Percentiles rank a stretch among this genome's conserved stretches.
phyloP scores from a whole-genome alignment of 2,113 vertebrate genomes.

The Bubo scandiacus region DNA sequence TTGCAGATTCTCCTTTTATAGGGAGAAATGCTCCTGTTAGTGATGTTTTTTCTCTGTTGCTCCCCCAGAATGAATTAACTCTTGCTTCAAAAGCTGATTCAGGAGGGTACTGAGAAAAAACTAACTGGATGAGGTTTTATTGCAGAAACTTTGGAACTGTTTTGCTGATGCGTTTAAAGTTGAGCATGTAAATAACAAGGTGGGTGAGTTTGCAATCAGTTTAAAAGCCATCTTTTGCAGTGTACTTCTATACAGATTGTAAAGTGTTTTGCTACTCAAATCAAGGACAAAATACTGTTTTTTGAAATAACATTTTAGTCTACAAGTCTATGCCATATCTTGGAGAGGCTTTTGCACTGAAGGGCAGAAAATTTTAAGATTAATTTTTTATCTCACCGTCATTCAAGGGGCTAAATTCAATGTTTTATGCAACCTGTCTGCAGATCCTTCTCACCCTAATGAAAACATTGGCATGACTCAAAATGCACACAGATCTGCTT shows the following conservation, averaged over 20 bases:
- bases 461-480: background rate
- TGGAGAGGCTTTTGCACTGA: background rate
- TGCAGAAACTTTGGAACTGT: background rate
- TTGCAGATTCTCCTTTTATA: background rate
- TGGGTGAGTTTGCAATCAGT: background rate
- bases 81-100: background rate
- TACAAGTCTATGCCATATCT: background rate
- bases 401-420: background rate
- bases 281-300: background rate
- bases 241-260: background rate
- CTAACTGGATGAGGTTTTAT: background rate
- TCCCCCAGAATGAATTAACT: background rate
- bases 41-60: background rate
- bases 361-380: background rate
- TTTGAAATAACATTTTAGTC: background rate
- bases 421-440: background rate
- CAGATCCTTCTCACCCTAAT: background rate
- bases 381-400: background rate
- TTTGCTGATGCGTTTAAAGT: background rate
- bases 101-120: background rate
- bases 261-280: background rate
- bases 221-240: background rate
- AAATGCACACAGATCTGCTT: background rate
- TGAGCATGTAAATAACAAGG: background rate
- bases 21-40: background rate